These are phyloP conservation scores for Galleria mellonella DNA, from an alignment of 1,140 invertebrate genomes.

Conservation along the genomic window DNA sequence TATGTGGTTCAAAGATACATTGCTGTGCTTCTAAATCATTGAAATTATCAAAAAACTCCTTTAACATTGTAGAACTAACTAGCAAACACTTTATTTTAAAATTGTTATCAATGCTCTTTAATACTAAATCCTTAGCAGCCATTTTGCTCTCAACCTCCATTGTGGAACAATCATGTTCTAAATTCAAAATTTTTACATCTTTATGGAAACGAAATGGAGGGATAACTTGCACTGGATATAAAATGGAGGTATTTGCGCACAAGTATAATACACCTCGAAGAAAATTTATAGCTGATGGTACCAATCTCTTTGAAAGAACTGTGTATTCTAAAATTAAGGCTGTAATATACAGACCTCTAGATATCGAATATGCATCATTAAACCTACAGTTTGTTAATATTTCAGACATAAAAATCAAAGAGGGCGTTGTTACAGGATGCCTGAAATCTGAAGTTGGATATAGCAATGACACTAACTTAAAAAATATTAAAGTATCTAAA, in stretches of 20 bases:
- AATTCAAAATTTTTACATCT: constrained; percentile 73
- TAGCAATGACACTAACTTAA: constrained; percentile 84
- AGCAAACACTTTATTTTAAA: constrained; percentile 78
- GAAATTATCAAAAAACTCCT: constrained; percentile 75
- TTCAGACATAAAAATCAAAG: constrained; percentile 87
- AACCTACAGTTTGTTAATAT: constrained; percentile 81
- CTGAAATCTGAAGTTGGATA: constrained; percentile 93
- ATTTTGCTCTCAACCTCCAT: constrained; percentile 38
- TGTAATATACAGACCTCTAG: constrained; percentile 86
- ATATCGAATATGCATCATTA: constrained; percentile 78
- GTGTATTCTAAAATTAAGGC: constrained; percentile 87
- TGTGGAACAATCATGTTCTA: constrained; percentile 67
- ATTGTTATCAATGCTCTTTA: constrained; percentile 73
- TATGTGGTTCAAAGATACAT: constrained; percentile 61
- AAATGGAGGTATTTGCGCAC: constrained; percentile 74
- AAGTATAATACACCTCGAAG: constrained; percentile 81
- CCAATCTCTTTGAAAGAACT: constrained; percentile 84
- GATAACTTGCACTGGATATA: constrained; percentile 75
- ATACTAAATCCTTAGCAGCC: constrained; percentile 69
- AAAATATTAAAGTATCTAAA: constrained; percentile 85
- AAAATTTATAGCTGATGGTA: constrained; percentile 87
- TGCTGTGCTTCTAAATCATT: constrained; percentile 72
- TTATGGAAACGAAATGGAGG: constrained; percentile 79
- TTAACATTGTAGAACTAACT: constrained; percentile 73
- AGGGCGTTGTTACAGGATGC: constrained; percentile 90